Evolutionary conservation across 2,113 vertebrate species (phyloP).

Genomic region (Oryzias woworae): DNA sequence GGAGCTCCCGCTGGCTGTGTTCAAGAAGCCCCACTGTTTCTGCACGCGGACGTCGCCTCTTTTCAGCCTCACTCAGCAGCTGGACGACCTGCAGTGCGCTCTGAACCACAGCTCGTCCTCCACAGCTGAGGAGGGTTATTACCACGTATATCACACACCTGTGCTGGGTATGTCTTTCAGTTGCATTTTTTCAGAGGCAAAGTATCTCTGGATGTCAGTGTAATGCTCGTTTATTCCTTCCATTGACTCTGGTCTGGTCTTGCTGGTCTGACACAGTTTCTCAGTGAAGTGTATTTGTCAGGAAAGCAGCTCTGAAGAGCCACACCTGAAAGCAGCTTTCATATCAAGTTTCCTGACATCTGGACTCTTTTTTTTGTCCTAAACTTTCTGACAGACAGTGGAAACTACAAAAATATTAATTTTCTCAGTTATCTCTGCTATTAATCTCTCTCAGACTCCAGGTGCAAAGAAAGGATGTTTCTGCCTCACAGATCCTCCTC

Average conservation of each 20-base stretch:
- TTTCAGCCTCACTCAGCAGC: conserved; percentile 75
- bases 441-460: conserved; percentile 80
- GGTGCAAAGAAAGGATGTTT: conserved; percentile 91
- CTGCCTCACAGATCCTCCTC: conserved; percentile 86
- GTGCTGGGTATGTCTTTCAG: conserved; percentile 83
- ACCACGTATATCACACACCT: conserved; percentile 89
- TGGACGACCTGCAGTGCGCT: conserved; percentile 73
- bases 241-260: too few species aligned
- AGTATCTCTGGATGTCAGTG: neutral
- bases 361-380: conserved; percentile 1
- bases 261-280: neutral
- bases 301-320: neutral
- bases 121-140: conserved; percentile 53
- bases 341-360: conserved; percentile 3
- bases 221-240: too few species aligned
- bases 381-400: neutral
- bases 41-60: conserved; percentile 82
- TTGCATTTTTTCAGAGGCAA: neutral
- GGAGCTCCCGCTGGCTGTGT: conserved; percentile 90
- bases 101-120: conserved; percentile 10
- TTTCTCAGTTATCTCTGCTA: too few species aligned
- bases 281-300: neutral
- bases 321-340: conserved; percentile 21
- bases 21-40: conserved; percentile 81
- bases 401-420: neutral